Percentiles rank a stretch among this genome's conserved stretches.
phyloP scores from a whole-genome alignment of 2,797 vertebrate genomes.

The Avahi laniger region DNA sequence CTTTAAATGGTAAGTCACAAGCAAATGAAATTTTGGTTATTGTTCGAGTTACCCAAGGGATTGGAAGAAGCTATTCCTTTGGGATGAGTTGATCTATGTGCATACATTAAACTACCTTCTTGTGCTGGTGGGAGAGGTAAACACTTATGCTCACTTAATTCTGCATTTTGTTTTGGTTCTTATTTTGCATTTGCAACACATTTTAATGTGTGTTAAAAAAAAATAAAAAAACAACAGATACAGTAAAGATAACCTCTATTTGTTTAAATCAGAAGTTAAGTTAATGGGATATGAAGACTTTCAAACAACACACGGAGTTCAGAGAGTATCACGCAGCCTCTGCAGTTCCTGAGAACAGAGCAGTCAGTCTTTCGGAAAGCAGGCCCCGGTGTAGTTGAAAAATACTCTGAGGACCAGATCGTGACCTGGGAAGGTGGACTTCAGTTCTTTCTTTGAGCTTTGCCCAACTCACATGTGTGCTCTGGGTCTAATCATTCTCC shows the following conservation, averaged over 20 bases:
- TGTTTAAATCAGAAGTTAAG: not conserved
- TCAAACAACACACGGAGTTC: accelerated
- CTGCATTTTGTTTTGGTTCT: not conserved
- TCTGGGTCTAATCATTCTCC: not conserved
- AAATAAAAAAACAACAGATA: not conserved
- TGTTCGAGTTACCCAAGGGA: not conserved
- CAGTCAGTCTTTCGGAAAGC: not conserved
- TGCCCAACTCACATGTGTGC: not conserved
- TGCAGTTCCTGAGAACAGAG: not conserved
- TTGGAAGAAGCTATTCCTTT: not conserved
- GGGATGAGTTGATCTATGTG: not conserved
- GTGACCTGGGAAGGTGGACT: not conserved
- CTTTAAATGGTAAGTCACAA: not conserved
- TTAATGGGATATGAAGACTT: not conserved
- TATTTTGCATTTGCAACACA: not conserved
- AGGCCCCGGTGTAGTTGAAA: accelerated
- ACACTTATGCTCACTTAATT: not conserved
- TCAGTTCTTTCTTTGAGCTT: not conserved
- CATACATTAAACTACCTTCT: not conserved
- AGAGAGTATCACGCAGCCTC: not conserved
- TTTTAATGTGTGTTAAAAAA: not conserved
- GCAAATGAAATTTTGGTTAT: not conserved
- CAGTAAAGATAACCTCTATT: not conserved
- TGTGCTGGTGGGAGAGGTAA: not conserved
- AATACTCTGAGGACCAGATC: not conserved